Conservation (phyloP, 92 coral and sea anemone species). For the Galaxea fascicularis region DNA sequence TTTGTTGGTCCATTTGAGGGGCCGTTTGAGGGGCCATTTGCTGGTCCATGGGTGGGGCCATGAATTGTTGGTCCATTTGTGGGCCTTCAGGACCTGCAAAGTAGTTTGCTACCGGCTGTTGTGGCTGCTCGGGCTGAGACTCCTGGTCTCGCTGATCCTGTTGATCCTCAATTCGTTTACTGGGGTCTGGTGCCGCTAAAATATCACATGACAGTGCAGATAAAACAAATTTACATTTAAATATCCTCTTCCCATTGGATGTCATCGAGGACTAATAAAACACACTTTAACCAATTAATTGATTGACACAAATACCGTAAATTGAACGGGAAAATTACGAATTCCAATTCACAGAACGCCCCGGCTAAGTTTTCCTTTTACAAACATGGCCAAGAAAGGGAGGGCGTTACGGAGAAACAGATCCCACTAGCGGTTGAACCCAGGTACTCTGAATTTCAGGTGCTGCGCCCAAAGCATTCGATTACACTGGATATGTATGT, state of each 20-base stretch:
- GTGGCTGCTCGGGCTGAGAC: constrained; percentile 9
- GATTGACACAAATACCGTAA: not conserved
- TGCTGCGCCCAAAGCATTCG: too few species aligned
- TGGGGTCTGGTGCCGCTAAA: constrained; percentile 56
- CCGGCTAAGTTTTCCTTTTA: too few species aligned
- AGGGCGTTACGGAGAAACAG: too few species aligned
- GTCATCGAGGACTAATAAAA: too few species aligned
- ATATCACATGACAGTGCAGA: not conserved
- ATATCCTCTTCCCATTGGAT: too few species aligned
- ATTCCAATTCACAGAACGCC: too few species aligned
- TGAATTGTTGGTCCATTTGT: constrained; percentile 16
- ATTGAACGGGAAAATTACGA: too few species aligned
- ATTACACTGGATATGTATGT: too few species aligned
- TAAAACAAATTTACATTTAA: not conserved
- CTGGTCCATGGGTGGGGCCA: constrained; percentile 14
- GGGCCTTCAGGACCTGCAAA: constrained; percentile 20
- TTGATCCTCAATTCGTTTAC: constrained; percentile 45
- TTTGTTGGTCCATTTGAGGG: constrained; percentile 30
- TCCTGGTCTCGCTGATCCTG: constrained; percentile 19
- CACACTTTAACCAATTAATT: too few species aligned
- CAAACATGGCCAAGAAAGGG: too few species aligned
- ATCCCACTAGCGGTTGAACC: too few species aligned
- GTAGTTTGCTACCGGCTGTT: constrained; percentile 26
- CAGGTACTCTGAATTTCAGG: too few species aligned
- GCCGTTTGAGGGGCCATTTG: constrained; percentile 5